phyloP scores from a whole-genome alignment of 2,797 vertebrate species.

The Steatocranus sp. region DNA sequence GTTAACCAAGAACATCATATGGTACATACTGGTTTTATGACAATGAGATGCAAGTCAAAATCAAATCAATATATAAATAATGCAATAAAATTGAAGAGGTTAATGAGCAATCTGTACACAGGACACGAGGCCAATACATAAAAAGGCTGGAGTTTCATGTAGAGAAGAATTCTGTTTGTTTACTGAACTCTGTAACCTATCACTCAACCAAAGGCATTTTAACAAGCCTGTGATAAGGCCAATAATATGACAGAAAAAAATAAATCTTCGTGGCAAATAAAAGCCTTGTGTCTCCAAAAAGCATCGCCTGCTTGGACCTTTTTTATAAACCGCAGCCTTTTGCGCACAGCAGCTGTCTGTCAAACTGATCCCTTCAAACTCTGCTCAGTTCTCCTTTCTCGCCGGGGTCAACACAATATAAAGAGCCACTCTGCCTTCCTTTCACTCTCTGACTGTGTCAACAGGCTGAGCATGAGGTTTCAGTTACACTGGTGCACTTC shows the following conservation, averaged over 20 bases:
- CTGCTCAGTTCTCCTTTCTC: background rate
- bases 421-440: conserved; percentile 29
- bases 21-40: background rate
- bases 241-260: background rate
- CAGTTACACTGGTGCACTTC: conserved; percentile 42
- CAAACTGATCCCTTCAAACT: background rate
- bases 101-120: background rate
- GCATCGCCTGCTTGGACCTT: background rate
- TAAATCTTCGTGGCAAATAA: background rate
- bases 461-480: conserved; percentile 37
- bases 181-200: background rate
- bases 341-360: conserved; percentile 9
- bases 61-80: background rate
- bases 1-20: background rate
- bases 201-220: background rate
- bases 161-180: background rate
- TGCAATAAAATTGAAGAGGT: background rate
- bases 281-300: conserved; percentile 9
- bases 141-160: background rate
- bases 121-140: background rate
- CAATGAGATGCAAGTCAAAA: background rate
- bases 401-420: conserved; percentile 26
- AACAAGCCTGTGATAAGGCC: background rate
- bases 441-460: conserved; percentile 45
- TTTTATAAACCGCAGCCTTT: background rate